Percentiles rank a stretch among this genome's conserved stretches.
Evolutionary conservation across 2,113 vertebrate species (phyloP).

Genomic region (Myrmophylax atrothorax): DNA sequence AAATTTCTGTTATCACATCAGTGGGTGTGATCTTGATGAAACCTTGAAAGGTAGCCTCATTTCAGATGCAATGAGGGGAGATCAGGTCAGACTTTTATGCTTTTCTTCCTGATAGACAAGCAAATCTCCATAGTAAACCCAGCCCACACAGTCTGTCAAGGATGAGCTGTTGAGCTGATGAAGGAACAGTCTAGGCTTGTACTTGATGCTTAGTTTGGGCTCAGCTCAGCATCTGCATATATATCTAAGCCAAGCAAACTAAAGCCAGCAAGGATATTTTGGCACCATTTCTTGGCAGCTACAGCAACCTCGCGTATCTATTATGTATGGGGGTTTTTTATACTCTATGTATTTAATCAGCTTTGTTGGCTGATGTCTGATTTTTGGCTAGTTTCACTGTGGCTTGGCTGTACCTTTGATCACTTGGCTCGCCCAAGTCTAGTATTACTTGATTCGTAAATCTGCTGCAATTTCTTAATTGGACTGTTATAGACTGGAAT

Average conservation of each 20-base stretch:
- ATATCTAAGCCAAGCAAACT: not conserved
- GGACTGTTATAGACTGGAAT: not conserved
- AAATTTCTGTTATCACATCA: not conserved
- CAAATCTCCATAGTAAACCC: not conserved
- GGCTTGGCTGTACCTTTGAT: constrained; percentile 11
- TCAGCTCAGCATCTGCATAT: not conserved
- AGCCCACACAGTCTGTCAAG: not conserved
- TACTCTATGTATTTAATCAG: constrained; percentile 34
- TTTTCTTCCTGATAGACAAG: not conserved
- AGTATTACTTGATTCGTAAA: constrained; percentile 17
- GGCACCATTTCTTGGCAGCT: not conserved
- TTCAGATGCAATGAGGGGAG: not conserved
- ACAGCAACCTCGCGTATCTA: constrained; percentile 1
- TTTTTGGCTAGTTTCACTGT: constrained; percentile 23
- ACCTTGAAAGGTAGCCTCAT: not conserved
- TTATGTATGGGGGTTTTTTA: not conserved
- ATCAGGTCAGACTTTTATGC: not conserved
- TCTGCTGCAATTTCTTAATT: constrained; percentile 1
- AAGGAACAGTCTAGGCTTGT: not conserved
- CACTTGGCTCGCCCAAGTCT: not conserved
- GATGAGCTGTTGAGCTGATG: not conserved
- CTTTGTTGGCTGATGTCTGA: not conserved
- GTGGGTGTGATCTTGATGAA: not conserved
- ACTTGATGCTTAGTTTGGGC: not conserved
- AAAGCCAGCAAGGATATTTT: constrained; percentile 24